Evolutionary conservation across 64 coral and sea anemone genomes (phyloP).

Genomic region (Astreopora myriophthalma): DNA sequence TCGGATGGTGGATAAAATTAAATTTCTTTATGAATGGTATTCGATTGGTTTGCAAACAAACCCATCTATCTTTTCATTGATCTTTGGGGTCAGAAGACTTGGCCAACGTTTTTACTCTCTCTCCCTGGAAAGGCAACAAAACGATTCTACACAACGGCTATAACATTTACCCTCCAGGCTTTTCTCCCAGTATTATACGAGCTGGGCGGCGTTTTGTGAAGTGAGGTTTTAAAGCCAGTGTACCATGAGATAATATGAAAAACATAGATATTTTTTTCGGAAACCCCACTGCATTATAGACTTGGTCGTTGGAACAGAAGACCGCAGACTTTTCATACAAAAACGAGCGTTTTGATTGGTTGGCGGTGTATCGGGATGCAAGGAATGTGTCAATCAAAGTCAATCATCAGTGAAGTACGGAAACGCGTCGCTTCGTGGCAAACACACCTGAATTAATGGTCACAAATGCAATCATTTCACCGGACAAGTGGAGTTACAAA

Average conservation of each 20-base stretch:
- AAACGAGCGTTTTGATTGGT: constrained; percentile 28
- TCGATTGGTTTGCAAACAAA: constrained; percentile 23
- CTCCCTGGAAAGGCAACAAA: not conserved
- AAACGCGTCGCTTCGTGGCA: constrained; percentile 11
- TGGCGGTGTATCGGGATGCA: constrained; percentile 41
- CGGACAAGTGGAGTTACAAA: too few species aligned
- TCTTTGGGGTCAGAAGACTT: not conserved
- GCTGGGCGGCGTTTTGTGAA: constrained; percentile 4
- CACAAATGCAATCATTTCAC: too few species aligned
- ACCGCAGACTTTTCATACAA: constrained; percentile 20
- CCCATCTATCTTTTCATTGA: not conserved
- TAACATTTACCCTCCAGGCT: not conserved
- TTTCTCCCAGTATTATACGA: not conserved
- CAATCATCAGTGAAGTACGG: constrained; percentile 11
- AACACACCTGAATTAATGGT: constrained; percentile 2
- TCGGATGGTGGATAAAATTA: not conserved
- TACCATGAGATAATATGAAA: not conserved
- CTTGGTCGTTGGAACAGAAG: not conserved
- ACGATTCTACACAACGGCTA: not conserved
- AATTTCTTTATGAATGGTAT: not conserved
- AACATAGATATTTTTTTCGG: not conserved
- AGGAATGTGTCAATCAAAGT: constrained; percentile 76
- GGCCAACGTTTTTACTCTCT: not conserved
- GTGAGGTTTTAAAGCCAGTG: not conserved
- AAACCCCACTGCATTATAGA: not conserved